Conservation (phyloP, 1,140 invertebrate species). For the Brachionus angularis region DNA sequence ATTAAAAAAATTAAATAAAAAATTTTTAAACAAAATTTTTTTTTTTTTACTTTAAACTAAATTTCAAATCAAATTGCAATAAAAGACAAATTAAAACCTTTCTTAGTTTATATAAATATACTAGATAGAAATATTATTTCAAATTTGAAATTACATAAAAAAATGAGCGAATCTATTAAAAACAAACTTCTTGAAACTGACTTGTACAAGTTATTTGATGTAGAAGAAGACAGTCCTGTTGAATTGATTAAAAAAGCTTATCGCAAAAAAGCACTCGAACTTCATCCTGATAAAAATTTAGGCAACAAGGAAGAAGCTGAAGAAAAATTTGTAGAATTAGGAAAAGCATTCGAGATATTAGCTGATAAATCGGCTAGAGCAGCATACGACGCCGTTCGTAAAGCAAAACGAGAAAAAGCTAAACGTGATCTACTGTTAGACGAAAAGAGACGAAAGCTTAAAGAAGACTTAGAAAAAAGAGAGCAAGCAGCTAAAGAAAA, state of each 20-base stretch:
- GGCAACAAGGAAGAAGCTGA: constrained; percentile 59
- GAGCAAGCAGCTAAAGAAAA: constrained; percentile 16
- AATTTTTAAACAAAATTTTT: too few species aligned
- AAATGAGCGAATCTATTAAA: constrained; percentile 35
- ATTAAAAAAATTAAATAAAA: too few species aligned
- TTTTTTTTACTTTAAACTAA: too few species aligned
- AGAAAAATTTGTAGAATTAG: constrained; percentile 11
- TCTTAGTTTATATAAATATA: too few species aligned
- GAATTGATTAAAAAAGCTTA: constrained; percentile 83
- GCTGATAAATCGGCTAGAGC: constrained; percentile 32
- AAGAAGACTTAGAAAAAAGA: constrained; percentile 34
- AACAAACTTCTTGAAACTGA: constrained; percentile 26
- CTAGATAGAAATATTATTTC: too few species aligned
- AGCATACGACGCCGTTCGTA: constrained; percentile 34
- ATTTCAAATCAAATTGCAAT: too few species aligned
- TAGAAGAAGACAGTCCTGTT: neutral
- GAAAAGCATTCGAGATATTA: constrained; percentile 43
- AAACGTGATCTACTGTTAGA: constrained; percentile 14
- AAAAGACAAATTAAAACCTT: too few species aligned
- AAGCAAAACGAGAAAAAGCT: constrained; percentile 5
- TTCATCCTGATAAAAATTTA: constrained; percentile 99
- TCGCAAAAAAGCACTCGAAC: constrained; percentile 79
- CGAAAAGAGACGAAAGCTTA: constrained; percentile 28
- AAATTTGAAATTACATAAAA: too few species aligned
- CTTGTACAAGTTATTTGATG: constrained; percentile 35